These are phyloP conservation scores for Uropsilus gracilis DNA, from an alignment of 2,113 vertebrate species.

Conservation along the genomic window DNA sequence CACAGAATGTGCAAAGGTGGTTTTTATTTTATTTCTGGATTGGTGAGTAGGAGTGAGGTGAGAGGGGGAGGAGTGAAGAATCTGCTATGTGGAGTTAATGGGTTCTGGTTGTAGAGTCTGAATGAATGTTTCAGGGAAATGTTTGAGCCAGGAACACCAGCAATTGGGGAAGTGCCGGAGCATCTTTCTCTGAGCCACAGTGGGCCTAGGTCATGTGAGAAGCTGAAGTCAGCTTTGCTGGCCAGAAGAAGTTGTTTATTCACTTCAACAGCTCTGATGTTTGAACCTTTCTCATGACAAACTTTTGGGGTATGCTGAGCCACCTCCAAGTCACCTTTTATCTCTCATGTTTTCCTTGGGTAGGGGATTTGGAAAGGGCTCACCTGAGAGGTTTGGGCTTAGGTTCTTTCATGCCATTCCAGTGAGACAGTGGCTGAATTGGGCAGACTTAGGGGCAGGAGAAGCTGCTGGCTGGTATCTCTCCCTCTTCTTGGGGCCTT, in stretches of 20 bases:
- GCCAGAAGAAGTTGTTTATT: neutral
- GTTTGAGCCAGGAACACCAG: neutral
- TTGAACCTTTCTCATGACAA: neutral
- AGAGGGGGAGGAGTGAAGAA: neutral
- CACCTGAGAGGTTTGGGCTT: neutral
- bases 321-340: neutral
- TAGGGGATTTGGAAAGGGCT: neutral
- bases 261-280: neutral
- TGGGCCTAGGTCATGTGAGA: neutral
- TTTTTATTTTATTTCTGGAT: neutral
- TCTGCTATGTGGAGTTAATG: neutral
- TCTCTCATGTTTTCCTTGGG: neutral
- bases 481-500: neutral
- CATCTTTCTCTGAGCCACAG: neutral
- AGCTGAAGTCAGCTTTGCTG: neutral
- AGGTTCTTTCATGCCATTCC: neutral
- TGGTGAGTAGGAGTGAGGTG: neutral
- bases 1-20: neutral
- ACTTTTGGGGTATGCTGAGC: neutral
- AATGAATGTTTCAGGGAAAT: neutral
- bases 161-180: too few relatives aligned
- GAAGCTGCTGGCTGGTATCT: neutral
- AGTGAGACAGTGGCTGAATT: neutral
- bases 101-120: neutral
- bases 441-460: neutral